Conservation (phyloP, 1,140 invertebrate genomes). For the Drosophila lacteicornis region DNA sequence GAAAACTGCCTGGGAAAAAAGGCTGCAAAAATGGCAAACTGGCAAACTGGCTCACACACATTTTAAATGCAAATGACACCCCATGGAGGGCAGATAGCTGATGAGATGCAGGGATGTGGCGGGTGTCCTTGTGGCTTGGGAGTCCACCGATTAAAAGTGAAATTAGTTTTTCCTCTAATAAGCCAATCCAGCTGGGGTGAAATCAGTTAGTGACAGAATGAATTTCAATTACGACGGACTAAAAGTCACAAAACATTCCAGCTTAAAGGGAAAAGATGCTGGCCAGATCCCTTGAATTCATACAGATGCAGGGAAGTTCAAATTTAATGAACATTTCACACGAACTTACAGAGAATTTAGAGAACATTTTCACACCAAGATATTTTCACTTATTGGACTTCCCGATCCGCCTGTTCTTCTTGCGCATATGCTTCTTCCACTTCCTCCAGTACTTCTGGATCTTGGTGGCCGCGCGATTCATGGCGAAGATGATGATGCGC, state of each 20-base stretch:
- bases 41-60: slow-evolving; percentile 25
- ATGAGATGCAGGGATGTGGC: background rate
- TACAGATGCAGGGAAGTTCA: background rate
- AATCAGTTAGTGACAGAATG: slow-evolving; percentile 52
- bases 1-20: slow-evolving; percentile 28
- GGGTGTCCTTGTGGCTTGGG: slow-evolving; percentile 44
- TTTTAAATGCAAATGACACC: slow-evolving; percentile 78
- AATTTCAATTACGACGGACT: slow-evolving; percentile 20
- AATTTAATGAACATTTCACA: too few relatives aligned
- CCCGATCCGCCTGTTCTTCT: slow-evolving; percentile 15
- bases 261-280: background rate
- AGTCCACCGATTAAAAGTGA: slow-evolving; percentile 64
- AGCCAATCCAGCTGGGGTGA: slow-evolving; percentile 46
- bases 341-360: background rate
- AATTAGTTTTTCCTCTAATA: slow-evolving; percentile 73
- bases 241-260: slow-evolving; percentile 1
- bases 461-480: slow-evolving; percentile 60
- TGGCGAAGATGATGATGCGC: slow-evolving; percentile 27
- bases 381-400: background rate
- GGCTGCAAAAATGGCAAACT: slow-evolving; percentile 23
- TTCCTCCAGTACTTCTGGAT: slow-evolving; percentile 66
- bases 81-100: slow-evolving; percentile 26
- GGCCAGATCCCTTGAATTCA: background rate
- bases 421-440: slow-evolving; percentile 48
- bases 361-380: background rate